Evolutionary conservation across 53 echinoderm and acorn worm genomes (phyloP).

Genomic region (Luidia sarsii): DNA sequence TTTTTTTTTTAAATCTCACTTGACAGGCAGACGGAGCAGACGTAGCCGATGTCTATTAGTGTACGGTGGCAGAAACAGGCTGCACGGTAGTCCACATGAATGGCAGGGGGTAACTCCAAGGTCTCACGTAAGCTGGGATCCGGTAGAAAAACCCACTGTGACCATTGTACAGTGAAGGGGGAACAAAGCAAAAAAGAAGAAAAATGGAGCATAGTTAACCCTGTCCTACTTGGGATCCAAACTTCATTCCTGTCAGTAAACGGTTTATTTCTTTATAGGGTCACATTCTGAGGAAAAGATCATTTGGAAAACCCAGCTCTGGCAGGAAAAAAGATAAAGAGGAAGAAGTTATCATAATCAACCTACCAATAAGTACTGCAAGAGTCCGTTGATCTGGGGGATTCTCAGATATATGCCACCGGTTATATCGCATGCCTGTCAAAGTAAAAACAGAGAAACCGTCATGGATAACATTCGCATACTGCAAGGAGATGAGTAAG

Average conservation of each 20-base stretch:
- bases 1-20: conserved; percentile 77
- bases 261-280: no score
- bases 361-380: conserved; percentile 95
- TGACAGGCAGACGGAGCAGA: conserved; percentile 96
- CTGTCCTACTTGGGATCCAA: no score
- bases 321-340: not conserved
- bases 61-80: conserved; percentile 98
- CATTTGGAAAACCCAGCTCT: no score
- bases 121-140: conserved; percentile 68
- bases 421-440: conserved; percentile 94
- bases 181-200: not conserved
- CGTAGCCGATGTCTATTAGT: conserved; percentile 93
- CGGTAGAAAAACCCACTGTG: conserved; percentile 96
- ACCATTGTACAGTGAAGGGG: conserved; percentile 4
- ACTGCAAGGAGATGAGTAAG: no score
- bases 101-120: conserved; percentile 81
- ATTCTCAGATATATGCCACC: conserved; percentile 90
- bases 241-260: no score
- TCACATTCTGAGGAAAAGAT: no score
- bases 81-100: conserved; percentile 94
- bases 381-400: conserved; percentile 74
- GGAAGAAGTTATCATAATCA: no score
- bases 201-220: no score
- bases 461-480: no score
- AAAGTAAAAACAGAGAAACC: no score